Evolutionary conservation across 35 echinoderm and acorn worm genomes (phyloP), one percentile per base, ranked within the genome.

Genomic region (Heliocidaris erythrogramma): DNA sequence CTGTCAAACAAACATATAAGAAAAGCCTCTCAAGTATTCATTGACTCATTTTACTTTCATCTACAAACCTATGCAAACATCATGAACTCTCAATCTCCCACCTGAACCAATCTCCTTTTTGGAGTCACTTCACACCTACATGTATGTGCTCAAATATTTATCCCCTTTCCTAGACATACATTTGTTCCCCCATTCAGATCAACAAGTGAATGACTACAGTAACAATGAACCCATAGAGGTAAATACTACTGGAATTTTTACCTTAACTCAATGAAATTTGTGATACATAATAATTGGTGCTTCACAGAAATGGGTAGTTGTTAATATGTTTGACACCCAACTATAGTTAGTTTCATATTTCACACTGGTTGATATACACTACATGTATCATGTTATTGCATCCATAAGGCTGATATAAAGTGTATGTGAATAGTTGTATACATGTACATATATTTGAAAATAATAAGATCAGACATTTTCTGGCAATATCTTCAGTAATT

Each of bases 121-220:
- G 65, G 27, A 78, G 65, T 78, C 65, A 18, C 59, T 78, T 78
- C 65, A 78, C 65, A 78, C 65, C 65, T 78, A 78, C 21, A 18
- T 27, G 65, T 78, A 78, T 78, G 65, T 78, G 65, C 65, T 78
- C 65, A 78, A 78, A 78, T 78, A 78, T 78, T 78, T 78, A 78
- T 78, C 65, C 61, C 65, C 65, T 78, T 7, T 78, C 65, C 65
- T 78, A n/a, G 65, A 78, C 65, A 78, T n/a, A 78, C 65, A 78
- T 78, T 78, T n/a, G 8, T 8, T 78, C 65, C n/a, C 65, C 65
- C 8, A 21, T 78, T 78, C 2, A 21, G 21, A 78, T 78, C 65
- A 78, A 78, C 18, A 27, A 78, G 65, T 78, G 65, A 78, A 78
- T 78, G 65, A 78, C 65, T 78, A 78, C 21, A 78, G 65, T 78